Conservation (phyloP, 2,797 vertebrate genomes). For the Scyliorhinus canicula region DNA sequence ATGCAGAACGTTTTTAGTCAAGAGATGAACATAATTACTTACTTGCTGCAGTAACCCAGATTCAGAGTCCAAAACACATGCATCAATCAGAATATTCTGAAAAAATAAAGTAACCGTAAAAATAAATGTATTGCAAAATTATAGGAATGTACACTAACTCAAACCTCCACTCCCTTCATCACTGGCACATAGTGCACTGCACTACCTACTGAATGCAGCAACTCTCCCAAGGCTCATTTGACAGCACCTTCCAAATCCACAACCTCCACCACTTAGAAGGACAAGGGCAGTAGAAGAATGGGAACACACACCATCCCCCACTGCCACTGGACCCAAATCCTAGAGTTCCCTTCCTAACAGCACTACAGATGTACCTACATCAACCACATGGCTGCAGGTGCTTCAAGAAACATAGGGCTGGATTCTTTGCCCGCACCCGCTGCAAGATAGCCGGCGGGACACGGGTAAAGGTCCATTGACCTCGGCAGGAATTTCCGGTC, state of each 20-base stretch:
- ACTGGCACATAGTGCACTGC: background rate
- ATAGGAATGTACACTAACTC: background rate
- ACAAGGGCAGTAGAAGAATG: background rate
- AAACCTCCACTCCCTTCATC: background rate
- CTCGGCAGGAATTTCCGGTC: no score
- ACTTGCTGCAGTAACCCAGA: slow-evolving; percentile 96
- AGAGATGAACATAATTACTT: slow-evolving; percentile 39
- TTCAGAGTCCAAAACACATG: slow-evolving; percentile 86
- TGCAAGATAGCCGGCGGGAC: no score
- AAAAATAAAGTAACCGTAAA: no score
- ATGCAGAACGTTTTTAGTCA: background rate
- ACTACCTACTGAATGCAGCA: background rate
- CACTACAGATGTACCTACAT: background rate
- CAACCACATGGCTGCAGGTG: background rate
- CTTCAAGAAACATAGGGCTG: no score
- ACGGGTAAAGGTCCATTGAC: no score
- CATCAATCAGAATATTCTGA: slow-evolving; percentile 89
- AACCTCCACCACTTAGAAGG: no score
- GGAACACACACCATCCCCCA: background rate
- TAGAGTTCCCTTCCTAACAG: background rate
- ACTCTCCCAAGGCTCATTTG: background rate
- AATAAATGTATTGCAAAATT: background rate
- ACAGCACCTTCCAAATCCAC: background rate
- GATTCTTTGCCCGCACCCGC: no score
- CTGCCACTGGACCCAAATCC: background rate